Base-by-base conservation (phyloP, 2,797 vertebrate species). In the Amblyopsis hoosieri region DNA sequence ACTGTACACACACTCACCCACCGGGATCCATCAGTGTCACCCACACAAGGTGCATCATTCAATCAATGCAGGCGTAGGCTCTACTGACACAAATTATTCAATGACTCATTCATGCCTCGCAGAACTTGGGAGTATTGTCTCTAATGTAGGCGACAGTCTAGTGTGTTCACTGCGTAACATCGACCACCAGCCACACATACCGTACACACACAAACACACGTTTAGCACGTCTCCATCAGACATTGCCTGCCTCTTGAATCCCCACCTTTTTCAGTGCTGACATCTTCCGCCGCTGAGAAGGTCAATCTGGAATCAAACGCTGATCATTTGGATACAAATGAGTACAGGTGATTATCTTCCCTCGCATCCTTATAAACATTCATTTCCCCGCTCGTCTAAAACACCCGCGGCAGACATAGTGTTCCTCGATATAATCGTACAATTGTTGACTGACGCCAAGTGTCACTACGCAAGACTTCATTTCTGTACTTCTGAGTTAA, bases 191-290 rank as follows among this genome's bases (percentile, higher is more conserved):
- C 54, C 67, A 73, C 66, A 29, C 23, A 29, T 29, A 29, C 23
- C 23, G 23, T 3, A 29, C 23, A 29, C 23, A 60, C 3, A n/a
- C 63, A 65, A 19, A 42, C 37, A 9, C 8, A 42, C 37, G 37
- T 42, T 42, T 2, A 42, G 33, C 55, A 46, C 33, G 15, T 4
- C 42, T 47, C 11, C 42, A 45, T 45, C 1, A 3, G 37, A 12
- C 45, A 2, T 15, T 45, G 33, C 11, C 31, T 33, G 3, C 31
- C 13, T 54, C 7, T 8, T 37, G 6, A n/a, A n/a, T 37, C 2
- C 12, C 12, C 75, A 91, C 89, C 89, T 91, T 91, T 67, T 85
- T 88, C 80, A 90, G 76, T 62, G 85, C 80, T 80, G 89, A 87
- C 88, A 90, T 90, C 81, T 87, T 90, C 83, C 71, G 47, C 66